Conservation (phyloP, 2,797 vertebrate genomes). For the Nothura maculosa region DNA sequence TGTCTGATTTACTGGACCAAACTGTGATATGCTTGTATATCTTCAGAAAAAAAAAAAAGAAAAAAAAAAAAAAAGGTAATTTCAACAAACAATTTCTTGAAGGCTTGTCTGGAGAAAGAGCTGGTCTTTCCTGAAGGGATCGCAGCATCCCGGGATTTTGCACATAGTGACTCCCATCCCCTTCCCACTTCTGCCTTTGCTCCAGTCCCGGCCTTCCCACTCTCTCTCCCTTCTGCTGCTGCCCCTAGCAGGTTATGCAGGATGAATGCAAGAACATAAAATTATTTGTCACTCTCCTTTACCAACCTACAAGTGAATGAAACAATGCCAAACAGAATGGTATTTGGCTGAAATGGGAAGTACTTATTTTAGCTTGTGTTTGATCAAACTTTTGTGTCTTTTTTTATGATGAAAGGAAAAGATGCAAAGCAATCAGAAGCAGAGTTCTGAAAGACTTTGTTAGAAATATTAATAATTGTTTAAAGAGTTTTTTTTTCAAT, state of each 20-base stretch:
- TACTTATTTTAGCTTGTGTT: background rate
- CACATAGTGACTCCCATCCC: too few relatives aligned
- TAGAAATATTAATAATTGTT: background rate
- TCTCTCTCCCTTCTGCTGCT: background rate
- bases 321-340: background rate
- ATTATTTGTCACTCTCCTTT: background rate
- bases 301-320: background rate
- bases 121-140: background rate
- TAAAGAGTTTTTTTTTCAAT: background rate
- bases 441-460: background rate
- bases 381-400: background rate
- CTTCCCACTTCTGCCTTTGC: too few relatives aligned
- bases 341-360: background rate
- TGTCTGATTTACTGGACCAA: background rate
- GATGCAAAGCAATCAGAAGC: background rate
- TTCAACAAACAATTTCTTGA: background rate
- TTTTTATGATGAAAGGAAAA: background rate
- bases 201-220: too few relatives aligned
- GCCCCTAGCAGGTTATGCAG: background rate
- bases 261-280: background rate
- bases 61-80: background rate
- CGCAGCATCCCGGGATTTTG: accelerated
- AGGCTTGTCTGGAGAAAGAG: background rate
- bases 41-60: background rate
- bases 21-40: accelerated